phyloP scores from a whole-genome alignment of 2,797 vertebrate species.

The Clamator glandarius region DNA sequence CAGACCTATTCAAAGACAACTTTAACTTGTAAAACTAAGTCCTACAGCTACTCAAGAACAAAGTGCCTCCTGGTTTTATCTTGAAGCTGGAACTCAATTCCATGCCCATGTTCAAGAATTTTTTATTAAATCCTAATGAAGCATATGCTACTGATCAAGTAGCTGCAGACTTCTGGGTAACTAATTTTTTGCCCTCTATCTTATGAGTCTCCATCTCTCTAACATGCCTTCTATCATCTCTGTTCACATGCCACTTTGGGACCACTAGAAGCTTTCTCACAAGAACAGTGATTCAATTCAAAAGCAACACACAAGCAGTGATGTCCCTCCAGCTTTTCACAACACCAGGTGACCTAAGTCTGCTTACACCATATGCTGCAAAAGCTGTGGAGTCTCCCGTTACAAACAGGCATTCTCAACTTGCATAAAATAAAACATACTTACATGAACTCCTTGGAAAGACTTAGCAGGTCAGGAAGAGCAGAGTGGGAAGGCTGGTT shows the following conservation, averaged over 20 bases:
- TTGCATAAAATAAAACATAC: neutral
- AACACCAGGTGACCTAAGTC: neutral
- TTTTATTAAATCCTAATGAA: slow-evolving; percentile 5
- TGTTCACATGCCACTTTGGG: neutral
- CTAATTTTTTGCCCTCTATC: neutral
- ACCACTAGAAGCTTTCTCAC: neutral
- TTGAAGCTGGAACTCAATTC: neutral
- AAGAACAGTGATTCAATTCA: neutral
- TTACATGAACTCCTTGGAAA: neutral
- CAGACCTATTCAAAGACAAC: neutral
- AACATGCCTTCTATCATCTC: neutral
- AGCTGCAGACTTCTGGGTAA: neutral
- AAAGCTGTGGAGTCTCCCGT: neutral
- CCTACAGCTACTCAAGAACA: neutral
- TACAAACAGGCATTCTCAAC: neutral
- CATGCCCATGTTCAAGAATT: neutral
- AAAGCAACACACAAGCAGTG: neutral
- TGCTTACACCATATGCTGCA: neutral
- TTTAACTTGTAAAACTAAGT: neutral
- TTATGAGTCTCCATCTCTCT: neutral
- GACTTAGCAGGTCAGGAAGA: neutral
- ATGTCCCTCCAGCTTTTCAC: neutral
- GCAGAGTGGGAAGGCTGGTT: neutral
- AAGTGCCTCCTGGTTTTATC: neutral
- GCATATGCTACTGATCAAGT: neutral